Conservation (phyloP, 1,140 invertebrate species). For the Venturia canescens region DNA sequence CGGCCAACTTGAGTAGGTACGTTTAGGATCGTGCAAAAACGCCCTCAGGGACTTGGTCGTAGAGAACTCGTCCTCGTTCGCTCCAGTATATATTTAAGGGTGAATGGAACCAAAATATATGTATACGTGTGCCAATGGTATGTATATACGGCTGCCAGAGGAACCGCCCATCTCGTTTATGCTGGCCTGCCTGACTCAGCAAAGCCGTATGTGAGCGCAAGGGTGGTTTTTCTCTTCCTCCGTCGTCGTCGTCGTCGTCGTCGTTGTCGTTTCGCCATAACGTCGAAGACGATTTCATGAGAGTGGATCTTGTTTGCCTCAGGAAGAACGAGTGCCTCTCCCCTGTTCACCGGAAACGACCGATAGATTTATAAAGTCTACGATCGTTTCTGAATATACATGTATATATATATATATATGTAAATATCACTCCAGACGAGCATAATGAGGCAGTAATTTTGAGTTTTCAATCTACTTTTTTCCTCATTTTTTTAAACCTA, state of each 20-base stretch:
- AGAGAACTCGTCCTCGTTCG: conserved; percentile 21
- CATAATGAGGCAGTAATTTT: too few relatives aligned
- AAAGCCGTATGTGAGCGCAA: conserved; percentile 52
- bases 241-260: neutral
- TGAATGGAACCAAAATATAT: conserved; percentile 58
- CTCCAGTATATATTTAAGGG: conserved; percentile 65
- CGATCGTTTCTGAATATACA: neutral
- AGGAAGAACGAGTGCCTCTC: neutral
- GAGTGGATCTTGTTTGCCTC: conserved; percentile 48
- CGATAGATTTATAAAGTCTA: conserved; percentile 44
- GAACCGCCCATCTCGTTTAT: conserved; percentile 74
- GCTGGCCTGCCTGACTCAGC: conserved; percentile 69
- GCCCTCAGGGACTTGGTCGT: neutral
- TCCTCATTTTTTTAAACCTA: too few relatives aligned
- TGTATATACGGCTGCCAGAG: conserved; percentile 70
- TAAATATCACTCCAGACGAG: too few relatives aligned
- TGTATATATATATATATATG: too few relatives aligned
- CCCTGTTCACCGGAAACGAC: conserved; percentile 22
- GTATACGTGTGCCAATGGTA: neutral
- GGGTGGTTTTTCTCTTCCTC: neutral
- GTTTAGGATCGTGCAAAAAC: conserved; percentile 19
- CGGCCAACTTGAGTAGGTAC: neutral
- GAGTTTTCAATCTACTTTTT: too few relatives aligned
- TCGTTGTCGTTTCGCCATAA: conserved; percentile 3
- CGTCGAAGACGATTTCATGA: conserved; percentile 45